These are phyloP conservation scores for Himalopsyche japonica DNA, from an alignment of 2,888 invertebrate species.

Conservation along the genomic window DNA sequence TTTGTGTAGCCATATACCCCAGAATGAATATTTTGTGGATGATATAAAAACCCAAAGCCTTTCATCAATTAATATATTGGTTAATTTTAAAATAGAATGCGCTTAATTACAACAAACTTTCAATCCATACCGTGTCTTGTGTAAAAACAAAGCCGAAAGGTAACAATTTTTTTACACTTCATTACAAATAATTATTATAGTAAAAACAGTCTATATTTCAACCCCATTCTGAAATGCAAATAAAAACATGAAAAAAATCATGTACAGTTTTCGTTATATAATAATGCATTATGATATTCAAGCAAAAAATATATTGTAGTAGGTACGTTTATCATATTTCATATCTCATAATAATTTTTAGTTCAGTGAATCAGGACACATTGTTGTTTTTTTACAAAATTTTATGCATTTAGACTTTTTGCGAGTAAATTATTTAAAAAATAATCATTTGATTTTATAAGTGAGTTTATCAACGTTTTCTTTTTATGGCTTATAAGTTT, in stretches of 20 bases:
- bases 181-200: too few relatives aligned
- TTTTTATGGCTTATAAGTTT: too few relatives aligned
- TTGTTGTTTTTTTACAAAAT: slow-evolving; percentile 2
- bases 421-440: not conserved
- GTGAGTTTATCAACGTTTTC: not conserved
- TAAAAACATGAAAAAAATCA: not conserved
- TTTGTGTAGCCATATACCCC: too few relatives aligned
- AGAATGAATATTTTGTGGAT: too few relatives aligned
- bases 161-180: too few relatives aligned
- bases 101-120: too few relatives aligned
- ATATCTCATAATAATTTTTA: slow-evolving; percentile 5
- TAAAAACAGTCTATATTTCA: not conserved
- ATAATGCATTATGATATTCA: not conserved
- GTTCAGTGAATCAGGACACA: slow-evolving; percentile 32
- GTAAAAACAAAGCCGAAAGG: too few relatives aligned
- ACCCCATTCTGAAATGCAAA: not conserved
- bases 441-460: not conserved
- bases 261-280: slow-evolving; percentile 20
- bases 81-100: too few relatives aligned
- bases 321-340: not conserved
- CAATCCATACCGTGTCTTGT: too few relatives aligned
- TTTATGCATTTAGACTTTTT: slow-evolving; percentile 20
- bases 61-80: too few relatives aligned
- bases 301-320: slow-evolving; percentile 2
- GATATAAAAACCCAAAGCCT: too few relatives aligned